phyloP scores from a whole-genome alignment of 2,113 vertebrate species.

The Sebastes fasciatus region DNA sequence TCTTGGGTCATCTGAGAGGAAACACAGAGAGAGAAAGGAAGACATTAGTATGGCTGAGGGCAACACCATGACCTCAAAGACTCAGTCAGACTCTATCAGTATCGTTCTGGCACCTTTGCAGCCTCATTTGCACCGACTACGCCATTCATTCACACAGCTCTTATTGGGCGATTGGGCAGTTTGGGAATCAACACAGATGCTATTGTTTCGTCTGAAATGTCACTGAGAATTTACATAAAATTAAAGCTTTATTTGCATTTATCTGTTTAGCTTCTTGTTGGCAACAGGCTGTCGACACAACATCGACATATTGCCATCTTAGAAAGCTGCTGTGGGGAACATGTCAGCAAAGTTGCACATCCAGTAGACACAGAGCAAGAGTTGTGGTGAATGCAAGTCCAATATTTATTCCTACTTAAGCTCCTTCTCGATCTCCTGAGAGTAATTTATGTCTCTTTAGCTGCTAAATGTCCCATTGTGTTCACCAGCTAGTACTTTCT shows the following conservation, averaged over 20 bases:
- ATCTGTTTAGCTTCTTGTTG: not conserved
- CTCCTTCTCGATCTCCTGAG: conserved; percentile 3
- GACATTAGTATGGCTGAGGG: not conserved
- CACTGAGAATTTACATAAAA: not conserved
- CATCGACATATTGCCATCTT: not conserved
- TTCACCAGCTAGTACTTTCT: not conserved
- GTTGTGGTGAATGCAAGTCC: not conserved
- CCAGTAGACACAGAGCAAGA: not conserved
- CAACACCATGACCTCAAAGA: not conserved
- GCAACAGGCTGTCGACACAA: not conserved
- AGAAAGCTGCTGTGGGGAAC: too few species aligned
- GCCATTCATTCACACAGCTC: not conserved
- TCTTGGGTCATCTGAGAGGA: conserved; percentile 96
- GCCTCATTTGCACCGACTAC: not conserved
- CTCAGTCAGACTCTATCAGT: not conserved
- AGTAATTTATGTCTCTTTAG: not conserved
- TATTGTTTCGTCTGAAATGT: not conserved
- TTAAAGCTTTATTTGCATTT: not conserved
- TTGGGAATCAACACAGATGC: not conserved
- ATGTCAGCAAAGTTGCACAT: not conserved
- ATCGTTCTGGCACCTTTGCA: not conserved
- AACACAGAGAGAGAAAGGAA: not conserved
- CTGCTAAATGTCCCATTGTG: not conserved
- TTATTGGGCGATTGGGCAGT: not conserved
- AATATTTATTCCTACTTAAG: not conserved